A percentile compares a stretch with the other conserved stretches of the same genome.
phyloP scores from a whole-genome alignment of 2,113 vertebrate genomes.

The Paracanthobrama guichenoti region DNA sequence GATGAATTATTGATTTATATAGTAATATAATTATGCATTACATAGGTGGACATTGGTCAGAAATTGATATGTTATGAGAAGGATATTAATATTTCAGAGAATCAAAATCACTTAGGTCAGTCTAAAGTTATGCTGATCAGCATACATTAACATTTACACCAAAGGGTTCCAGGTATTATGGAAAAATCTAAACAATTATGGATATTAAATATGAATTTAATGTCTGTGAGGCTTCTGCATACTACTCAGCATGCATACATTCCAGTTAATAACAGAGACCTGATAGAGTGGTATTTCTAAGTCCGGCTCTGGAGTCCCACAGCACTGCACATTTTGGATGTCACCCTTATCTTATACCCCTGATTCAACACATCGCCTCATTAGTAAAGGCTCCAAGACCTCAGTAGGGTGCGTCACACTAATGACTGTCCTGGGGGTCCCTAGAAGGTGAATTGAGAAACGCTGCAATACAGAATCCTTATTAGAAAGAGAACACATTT shows the following conservation, averaged over 20 bases:
- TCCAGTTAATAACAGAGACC: neutral
- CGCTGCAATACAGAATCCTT: neutral
- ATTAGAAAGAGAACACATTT: neutral
- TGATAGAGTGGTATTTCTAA: neutral
- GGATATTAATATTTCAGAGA: constrained; percentile 47
- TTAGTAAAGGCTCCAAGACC: constrained; percentile 11
- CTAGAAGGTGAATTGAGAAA: neutral
- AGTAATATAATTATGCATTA: constrained; percentile 55
- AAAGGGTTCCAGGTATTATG: constrained; percentile 30
- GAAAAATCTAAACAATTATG: constrained; percentile 43
- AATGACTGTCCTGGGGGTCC: constrained; percentile 2
- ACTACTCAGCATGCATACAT: constrained; percentile 3
- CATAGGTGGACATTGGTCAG: constrained; percentile 38
- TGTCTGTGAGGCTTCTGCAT: neutral
- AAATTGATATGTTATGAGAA: constrained; percentile 47
- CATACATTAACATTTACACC: constrained; percentile 41
- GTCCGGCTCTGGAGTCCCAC: neutral
- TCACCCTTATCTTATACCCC: constrained; percentile 9
- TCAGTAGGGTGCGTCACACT: constrained; percentile 8
- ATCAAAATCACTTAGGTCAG: constrained; percentile 46
- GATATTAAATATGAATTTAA: constrained; percentile 38
- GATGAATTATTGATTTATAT: constrained; percentile 56
- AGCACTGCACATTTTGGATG: constrained; percentile 20
- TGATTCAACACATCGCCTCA: constrained; percentile 8
- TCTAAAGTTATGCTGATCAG: constrained; percentile 40